Evolutionary conservation across 2,888 invertebrate species (phyloP).

Genomic region (Julus scanicus): DNA sequence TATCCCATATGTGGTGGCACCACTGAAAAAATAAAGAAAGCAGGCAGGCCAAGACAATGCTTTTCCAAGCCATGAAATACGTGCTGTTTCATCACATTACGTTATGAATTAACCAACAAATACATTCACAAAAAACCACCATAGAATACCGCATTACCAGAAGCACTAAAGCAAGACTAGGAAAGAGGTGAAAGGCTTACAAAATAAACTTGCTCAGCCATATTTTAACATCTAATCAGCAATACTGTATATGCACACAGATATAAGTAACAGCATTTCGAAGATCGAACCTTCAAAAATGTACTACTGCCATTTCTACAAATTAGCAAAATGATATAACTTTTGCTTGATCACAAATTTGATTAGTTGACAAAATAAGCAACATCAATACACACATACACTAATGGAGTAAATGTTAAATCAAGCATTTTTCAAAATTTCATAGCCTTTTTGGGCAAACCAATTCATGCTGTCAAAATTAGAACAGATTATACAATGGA

Average conservation of each 20-base stretch:
- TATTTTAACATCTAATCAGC: neutral
- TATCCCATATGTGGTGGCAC: neutral
- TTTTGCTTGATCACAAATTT: neutral
- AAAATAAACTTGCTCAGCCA: neutral
- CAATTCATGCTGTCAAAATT: neutral
- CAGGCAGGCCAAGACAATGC: neutral
- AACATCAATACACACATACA: neutral
- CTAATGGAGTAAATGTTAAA: neutral
- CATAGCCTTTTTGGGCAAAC: neutral
- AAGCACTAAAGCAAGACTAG: neutral
- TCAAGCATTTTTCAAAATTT: neutral
- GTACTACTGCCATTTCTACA: neutral
- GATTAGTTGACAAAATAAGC: constrained; percentile 34
- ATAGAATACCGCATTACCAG: constrained; percentile 4
- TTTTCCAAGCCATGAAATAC: neutral
- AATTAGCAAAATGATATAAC: neutral
- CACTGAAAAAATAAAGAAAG: neutral
- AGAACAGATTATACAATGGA: constrained; percentile 13
- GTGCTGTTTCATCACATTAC: neutral
- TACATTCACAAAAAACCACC: constrained; percentile 9
- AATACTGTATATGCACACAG: neutral
- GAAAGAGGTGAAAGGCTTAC: neutral
- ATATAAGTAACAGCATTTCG: neutral
- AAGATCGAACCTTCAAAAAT: neutral
- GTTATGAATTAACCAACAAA: neutral